Evolutionary conservation across 2,888 invertebrate species (phyloP).

Genomic region (Myopa testacea): DNA sequence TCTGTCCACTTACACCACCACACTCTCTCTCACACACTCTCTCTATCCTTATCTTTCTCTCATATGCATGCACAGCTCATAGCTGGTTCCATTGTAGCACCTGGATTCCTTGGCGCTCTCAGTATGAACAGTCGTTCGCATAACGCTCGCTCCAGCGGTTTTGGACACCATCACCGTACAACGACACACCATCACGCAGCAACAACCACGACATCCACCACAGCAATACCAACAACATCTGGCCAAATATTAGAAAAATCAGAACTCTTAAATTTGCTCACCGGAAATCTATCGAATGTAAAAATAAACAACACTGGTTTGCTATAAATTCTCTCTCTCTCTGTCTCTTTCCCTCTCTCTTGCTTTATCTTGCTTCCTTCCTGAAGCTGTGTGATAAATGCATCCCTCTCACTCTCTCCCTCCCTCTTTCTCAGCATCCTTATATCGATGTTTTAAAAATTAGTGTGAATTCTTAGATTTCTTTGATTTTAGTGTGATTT

Average conservation of each 20-base stretch:
- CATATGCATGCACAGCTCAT: slow-evolving; percentile 57
- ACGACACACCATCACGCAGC: slow-evolving; percentile 36
- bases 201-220: slow-evolving; percentile 21
- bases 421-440: background rate
- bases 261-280: slow-evolving; percentile 53
- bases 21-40: slow-evolving; percentile 22
- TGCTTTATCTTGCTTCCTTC: background rate
- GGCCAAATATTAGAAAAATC: slow-evolving; percentile 50
- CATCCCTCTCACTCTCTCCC: background rate
- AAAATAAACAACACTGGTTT: slow-evolving; percentile 57
- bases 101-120: slow-evolving; percentile 65
- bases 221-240: slow-evolving; percentile 43
- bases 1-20: slow-evolving; percentile 3
- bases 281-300: slow-evolving; percentile 63
- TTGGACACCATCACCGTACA: slow-evolving; percentile 46
- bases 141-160: slow-evolving; percentile 55
- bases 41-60: background rate
- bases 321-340: slow-evolving; percentile 47
- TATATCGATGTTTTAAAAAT: background rate
- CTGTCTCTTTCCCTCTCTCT: background rate
- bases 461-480: background rate
- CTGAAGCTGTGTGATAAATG: background rate
- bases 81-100: slow-evolving; percentile 66
- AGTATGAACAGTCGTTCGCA: slow-evolving; percentile 64
- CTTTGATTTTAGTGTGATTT: background rate